phyloP scores from a whole-genome alignment of 1,140 invertebrate genomes.

The Caerostris darwini region DNA sequence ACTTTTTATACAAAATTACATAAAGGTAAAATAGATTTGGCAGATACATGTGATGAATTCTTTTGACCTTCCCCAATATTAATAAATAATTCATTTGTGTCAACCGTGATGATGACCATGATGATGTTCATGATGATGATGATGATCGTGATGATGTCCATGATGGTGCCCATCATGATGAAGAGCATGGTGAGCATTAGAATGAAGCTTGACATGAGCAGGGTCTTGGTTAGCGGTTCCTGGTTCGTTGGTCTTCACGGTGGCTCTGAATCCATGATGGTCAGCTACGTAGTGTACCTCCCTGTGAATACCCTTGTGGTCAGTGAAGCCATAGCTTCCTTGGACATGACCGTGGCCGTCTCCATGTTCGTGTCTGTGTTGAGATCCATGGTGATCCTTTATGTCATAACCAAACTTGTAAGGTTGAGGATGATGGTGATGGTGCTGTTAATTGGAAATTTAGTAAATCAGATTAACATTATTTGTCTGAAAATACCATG shows the following conservation, averaged over 20 bases:
- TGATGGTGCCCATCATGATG: not conserved
- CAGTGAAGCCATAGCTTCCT: not conserved
- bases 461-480: not conserved
- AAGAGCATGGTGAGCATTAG: not conserved
- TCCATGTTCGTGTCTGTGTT: too few relatives aligned
- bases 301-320: slow-evolving; percentile 59
- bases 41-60: not conserved
- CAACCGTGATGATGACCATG: slow-evolving; percentile 6
- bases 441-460: not conserved
- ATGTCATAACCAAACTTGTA: slow-evolving; percentile 71
- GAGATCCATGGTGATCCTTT: slow-evolving; percentile 27
- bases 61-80: not conserved
- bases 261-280: slow-evolving; percentile 1
- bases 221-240: not conserved
- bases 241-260: not conserved
- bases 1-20: not conserved
- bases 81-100: not conserved
- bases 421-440: slow-evolving; percentile 70
- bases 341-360: too few relatives aligned
- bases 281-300: slow-evolving; percentile 36
- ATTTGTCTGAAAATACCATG: not conserved
- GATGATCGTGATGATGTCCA: not conserved
- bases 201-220: slow-evolving; percentile 42
- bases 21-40: not conserved
- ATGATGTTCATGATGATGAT: not conserved